Evolutionary conservation across 2,113 vertebrate genomes (phyloP).

Genomic region (Takifugu bimaculatus): DNA sequence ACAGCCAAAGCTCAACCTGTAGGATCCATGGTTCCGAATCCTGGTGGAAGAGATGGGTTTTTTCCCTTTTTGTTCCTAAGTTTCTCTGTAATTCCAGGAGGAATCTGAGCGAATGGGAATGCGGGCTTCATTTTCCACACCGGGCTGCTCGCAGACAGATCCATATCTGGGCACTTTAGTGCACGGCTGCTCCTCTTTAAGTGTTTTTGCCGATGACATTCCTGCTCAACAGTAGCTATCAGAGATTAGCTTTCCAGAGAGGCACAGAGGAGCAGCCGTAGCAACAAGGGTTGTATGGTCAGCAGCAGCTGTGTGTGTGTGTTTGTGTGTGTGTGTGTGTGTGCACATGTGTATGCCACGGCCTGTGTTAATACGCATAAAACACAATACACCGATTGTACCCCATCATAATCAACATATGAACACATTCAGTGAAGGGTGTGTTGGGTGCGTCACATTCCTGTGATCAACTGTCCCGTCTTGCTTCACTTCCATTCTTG

Average conservation of each 20-base stretch:
- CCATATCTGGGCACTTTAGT: too few species aligned
- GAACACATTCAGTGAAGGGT: neutral
- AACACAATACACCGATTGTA: neutral
- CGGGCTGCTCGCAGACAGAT: too few species aligned
- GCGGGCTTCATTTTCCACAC: too few species aligned
- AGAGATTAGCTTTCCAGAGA: neutral
- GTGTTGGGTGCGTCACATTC: constrained; percentile 7
- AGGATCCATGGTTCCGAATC: too few species aligned
- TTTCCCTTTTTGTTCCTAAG: too few species aligned
- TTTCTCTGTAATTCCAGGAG: too few species aligned
- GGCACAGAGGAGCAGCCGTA: neutral
- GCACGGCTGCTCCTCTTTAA: too few species aligned
- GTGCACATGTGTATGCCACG: neutral
- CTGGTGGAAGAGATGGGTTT: too few species aligned
- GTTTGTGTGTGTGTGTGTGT: too few species aligned
- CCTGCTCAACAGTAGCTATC: too few species aligned
- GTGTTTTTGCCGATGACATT: neutral
- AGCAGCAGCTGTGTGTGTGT: neutral
- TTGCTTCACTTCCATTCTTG: constrained; percentile 1
- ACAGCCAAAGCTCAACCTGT: too few species aligned
- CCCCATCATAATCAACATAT: neutral
- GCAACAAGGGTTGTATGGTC: neutral
- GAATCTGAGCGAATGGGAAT: constrained; percentile 1
- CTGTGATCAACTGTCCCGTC: constrained; percentile 10
- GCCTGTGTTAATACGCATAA: neutral